Evolutionary conservation across 2,797 vertebrate species (phyloP).

Genomic region (Spondyliosoma cantharus): DNA sequence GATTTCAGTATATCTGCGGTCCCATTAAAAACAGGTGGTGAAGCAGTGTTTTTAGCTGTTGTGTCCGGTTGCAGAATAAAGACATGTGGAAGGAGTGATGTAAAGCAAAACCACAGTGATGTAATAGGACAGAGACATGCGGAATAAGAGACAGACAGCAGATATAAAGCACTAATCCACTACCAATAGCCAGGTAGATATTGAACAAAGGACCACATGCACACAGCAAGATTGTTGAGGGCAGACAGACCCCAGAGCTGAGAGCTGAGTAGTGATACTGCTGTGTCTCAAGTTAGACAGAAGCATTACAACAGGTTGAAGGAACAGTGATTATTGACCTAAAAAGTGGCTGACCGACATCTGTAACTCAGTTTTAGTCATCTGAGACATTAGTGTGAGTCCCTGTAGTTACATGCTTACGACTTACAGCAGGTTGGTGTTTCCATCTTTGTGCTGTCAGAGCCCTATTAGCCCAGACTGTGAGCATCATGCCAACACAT

Average conservation of each 20-base stretch:
- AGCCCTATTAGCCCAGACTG: neutral
- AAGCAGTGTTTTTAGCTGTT: neutral
- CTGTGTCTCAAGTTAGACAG: slow-evolving; percentile 46
- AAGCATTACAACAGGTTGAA: neutral
- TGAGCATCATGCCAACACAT: slow-evolving; percentile 9
- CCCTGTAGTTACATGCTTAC: neutral
- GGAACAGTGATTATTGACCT: neutral
- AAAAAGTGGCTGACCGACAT: neutral
- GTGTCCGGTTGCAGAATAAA: slow-evolving; percentile 5
- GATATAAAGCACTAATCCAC: slow-evolving; percentile 2
- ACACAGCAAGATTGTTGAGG: slow-evolving; percentile 59
- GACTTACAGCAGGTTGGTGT: neutral
- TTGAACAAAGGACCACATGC: slow-evolving; percentile 2
- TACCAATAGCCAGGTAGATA: neutral
- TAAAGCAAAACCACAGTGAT: neutral
- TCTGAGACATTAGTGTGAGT: neutral
- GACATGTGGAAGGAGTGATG: slow-evolving; percentile 11
- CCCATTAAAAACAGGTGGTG: neutral
- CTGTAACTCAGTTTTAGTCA: neutral
- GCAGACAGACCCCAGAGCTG: slow-evolving; percentile 72
- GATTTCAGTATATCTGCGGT: no score
- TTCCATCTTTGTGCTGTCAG: neutral
- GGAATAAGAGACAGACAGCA: slow-evolving; percentile 7
- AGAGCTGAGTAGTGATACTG: slow-evolving; percentile 84
- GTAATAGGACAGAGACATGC: slow-evolving; percentile 18